Percentiles rank a stretch among this genome's conserved stretches.
Conservation (phyloP, 2,797 vertebrate species). For the Gymnoscopelus braueri region DNA sequence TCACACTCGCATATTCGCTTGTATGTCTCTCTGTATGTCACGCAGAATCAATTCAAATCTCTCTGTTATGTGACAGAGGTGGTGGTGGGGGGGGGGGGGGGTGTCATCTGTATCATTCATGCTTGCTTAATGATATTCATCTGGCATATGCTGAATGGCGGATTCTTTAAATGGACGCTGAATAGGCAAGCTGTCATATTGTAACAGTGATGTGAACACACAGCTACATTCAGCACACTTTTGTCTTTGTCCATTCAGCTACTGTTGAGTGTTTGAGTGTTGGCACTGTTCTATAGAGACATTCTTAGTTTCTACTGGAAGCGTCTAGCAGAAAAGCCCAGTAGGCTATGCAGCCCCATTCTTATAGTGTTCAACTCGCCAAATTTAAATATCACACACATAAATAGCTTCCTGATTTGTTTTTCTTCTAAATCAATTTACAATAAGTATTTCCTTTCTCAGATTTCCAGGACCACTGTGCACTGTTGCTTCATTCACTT, state of each 20-base stretch:
- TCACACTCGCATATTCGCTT: conserved; percentile 42
- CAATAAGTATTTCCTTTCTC: background rate
- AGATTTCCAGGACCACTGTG: conserved; percentile 12
- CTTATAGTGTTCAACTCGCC: conserved; percentile 12
- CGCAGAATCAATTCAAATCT: conserved; percentile 41
- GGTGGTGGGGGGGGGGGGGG: background rate
- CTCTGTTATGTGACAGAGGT: conserved; percentile 25
- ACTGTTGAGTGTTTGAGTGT: background rate
- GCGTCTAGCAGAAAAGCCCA: conserved; percentile 30
- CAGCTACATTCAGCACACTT: conserved; percentile 10
- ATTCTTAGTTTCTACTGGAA: conserved; percentile 18
- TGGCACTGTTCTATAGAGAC: conserved; percentile 18
- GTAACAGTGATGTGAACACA: conserved; percentile 5
- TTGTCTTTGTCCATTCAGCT: conserved; percentile 1
- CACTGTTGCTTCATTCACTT: conserved; percentile 18
- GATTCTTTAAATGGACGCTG: conserved; percentile 37
- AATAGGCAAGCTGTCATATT: conserved; percentile 26
- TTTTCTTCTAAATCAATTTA: background rate
- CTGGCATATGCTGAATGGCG: conserved; percentile 49
- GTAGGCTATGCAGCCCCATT: conserved; percentile 7
- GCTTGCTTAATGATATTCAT: conserved; percentile 44
- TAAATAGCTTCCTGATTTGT: conserved; percentile 6
- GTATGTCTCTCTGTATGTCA: conserved; percentile 43
- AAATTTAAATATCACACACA: conserved; percentile 13
- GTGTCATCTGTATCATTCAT: conserved; percentile 51